Base-by-base conservation (phyloP, 1,140 invertebrate genomes). In the Drosophila serrata region DNA sequence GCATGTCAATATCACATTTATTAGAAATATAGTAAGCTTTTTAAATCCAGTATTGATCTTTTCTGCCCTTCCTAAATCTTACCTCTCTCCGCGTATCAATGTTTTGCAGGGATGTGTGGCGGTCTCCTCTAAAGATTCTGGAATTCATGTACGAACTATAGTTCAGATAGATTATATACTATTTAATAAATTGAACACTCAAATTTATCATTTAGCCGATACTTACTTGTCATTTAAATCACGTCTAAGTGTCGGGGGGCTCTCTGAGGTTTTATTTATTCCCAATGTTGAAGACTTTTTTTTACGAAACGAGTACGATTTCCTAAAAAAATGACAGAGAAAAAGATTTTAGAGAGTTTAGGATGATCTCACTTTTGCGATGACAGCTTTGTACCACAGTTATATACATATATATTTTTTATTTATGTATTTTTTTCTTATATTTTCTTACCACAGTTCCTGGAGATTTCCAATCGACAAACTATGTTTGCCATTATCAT, bases 381-480 rank as follows among this genome's bases (percentile, higher is more conserved):
- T 45, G 22, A 22, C 22, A 22, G 8, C 19, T 13, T 29, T 33
- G 17, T 37, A 33, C 19, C 24, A 19, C 31, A 35, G 15, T 40
- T 65, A 69, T 67, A 53, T 51, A n/a, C n/a, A 35, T 65, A 43
- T 40, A n/a, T 24, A 11, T 13, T 19, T 9, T n/a, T n/a, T n/a
- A n/a, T n/a, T 3, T 29, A 3, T 29, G 4, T 5, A 29, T 5
- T 6, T 29, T 7, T 29, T 3, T 6, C 8, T 7, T 1, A 31
- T 31, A 9, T 29, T 39, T 17, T 58, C 79, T 85, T 93, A 95
- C 91, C 93, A 94, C 11, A 94, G 79, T 75, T 95, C 94, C 75
- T 94, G 94, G 37, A 95, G 91, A 57, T 94, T 93, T 45, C 92
- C 93, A 51, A 95, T 93, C 22, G 92, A 94, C 79, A 95, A 94